Base-by-base conservation (phyloP, 2,797 vertebrate genomes). In the Anguilla marmorata region DNA sequence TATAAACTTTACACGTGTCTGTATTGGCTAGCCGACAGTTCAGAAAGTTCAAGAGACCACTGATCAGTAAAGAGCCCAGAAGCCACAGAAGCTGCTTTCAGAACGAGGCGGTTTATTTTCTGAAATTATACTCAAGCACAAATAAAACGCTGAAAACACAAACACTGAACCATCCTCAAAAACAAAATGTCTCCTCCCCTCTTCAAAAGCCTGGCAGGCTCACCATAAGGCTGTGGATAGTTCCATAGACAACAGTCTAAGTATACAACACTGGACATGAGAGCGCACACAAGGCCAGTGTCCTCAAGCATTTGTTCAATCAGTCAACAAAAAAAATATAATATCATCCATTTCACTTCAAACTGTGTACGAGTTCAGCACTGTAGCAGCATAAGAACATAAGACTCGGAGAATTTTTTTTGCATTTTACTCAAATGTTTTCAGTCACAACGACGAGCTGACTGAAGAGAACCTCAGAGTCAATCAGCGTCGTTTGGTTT, bases 21-120 rank as follows among this genome's bases (percentile, higher is more conserved):
- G 6, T 72, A 24, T 14, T 11, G 24, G 3, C 1, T 11, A 30
- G 8, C 9, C 0, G 7, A 76, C 0, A 76, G 33, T 4, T 2
- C 30, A 33, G 72, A 14, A 41, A 41, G 33, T 2, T 5, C 6
- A 76, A 24, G 33, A 76, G 33, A 33, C 72, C 33, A 76, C 16
- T 7, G 30, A 76, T 76, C 72, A 76, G 33, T 30, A 6, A 76
- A 21, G 63, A 50, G 30, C 63, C 30, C 82, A 88, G 56, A 85
- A 74, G 83, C 21, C 79, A 80, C 79, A 82, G 72, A 30, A 90
- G 84, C 37, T 92, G 88, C 91, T 94, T 91, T 93, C 92, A 89
- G 88, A 94, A 90, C 92, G 91, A 91, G 89, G 93, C 0, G 92
- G 93, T 96, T 96, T 96, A 96, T 96, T 97, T 93, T 95, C 93